Percentiles rank a stretch among this genome's conserved stretches.
Conservation (phyloP, 1,140 invertebrate species). For the Drosophila nebulosa region DNA sequence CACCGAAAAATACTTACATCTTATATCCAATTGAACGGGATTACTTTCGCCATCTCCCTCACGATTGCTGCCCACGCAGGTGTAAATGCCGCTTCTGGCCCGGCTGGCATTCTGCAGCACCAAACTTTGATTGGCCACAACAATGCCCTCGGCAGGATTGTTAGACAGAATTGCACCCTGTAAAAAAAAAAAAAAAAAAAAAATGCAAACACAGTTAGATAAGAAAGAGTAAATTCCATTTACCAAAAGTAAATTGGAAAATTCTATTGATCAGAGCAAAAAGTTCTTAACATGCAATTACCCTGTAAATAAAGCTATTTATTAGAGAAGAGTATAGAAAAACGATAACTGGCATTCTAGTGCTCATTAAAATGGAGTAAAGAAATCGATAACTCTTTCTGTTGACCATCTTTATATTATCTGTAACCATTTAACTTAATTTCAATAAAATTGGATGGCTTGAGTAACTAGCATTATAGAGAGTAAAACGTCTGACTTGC, state of each 20-base stretch:
- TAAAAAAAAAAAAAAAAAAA: conserved; percentile 13
- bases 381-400: too few species aligned
- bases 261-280: neutral
- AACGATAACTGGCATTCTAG: too few species aligned
- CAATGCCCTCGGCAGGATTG: conserved; percentile 88
- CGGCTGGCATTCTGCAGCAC: conserved; percentile 91
- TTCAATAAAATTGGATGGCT: too few species aligned
- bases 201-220: neutral
- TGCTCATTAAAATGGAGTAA: too few species aligned
- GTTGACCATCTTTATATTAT: too few species aligned
- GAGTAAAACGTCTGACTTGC: too few species aligned
- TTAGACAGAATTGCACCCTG: conserved; percentile 87
- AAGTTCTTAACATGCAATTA: neutral
- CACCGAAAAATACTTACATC: conserved; percentile 86
- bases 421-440: too few species aligned
- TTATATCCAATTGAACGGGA: conserved; percentile 89
- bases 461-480: too few species aligned
- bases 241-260: neutral
- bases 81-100: conserved; percentile 89
- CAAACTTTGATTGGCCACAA: conserved; percentile 93
- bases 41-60: conserved; percentile 93
- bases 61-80: conserved; percentile 91
- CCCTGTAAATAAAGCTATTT: neutral
- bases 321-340: neutral
- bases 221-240: conserved; percentile 19